These are phyloP conservation scores for Microplitis manilae DNA, from an alignment of 2,888 invertebrate genomes.

Conservation along the genomic window DNA sequence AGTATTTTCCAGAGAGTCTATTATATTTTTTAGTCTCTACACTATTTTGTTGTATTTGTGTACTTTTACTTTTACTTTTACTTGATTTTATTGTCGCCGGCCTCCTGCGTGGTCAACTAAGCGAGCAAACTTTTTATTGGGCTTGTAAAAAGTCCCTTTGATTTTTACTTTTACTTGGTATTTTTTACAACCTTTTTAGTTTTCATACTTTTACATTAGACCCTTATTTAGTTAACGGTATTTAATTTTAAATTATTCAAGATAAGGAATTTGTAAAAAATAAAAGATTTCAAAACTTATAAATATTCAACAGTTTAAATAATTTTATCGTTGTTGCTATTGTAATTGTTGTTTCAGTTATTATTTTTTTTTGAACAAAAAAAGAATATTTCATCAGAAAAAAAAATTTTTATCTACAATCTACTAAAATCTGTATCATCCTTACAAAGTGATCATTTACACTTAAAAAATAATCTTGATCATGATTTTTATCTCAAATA, in stretches of 20 bases:
- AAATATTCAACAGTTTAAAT: no score
- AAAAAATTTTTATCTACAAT: not conserved
- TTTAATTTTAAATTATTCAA: not conserved
- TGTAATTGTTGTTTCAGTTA: no score
- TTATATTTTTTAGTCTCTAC: conserved; percentile 11
- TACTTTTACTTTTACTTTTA: not conserved
- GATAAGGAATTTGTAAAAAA: no score
- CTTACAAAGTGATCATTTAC: not conserved
- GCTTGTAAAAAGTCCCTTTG: conserved; percentile 41
- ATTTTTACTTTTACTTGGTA: conserved; percentile 21
- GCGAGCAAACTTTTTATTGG: conserved; percentile 45
- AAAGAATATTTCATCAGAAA: not conserved
- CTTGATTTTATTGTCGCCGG: not conserved
- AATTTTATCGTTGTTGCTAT: no score
- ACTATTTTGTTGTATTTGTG: not conserved
- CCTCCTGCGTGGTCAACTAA: conserved; percentile 23
- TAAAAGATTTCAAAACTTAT: no score
- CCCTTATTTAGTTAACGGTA: not conserved
- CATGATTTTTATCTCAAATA: conserved; percentile 24
- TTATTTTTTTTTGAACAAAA: not conserved
- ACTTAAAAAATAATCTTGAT: not conserved
- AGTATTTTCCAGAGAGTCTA: conserved; percentile 8
- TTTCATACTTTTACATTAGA: not conserved
- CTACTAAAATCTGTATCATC: not conserved
- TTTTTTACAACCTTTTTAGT: conserved; percentile 22